A percentile compares a stretch with the other conserved stretches of the same genome.
These are phyloP conservation scores for Heliconius melpomene DNA, from an alignment of 1,140 invertebrate genomes.

Conservation along the genomic window DNA sequence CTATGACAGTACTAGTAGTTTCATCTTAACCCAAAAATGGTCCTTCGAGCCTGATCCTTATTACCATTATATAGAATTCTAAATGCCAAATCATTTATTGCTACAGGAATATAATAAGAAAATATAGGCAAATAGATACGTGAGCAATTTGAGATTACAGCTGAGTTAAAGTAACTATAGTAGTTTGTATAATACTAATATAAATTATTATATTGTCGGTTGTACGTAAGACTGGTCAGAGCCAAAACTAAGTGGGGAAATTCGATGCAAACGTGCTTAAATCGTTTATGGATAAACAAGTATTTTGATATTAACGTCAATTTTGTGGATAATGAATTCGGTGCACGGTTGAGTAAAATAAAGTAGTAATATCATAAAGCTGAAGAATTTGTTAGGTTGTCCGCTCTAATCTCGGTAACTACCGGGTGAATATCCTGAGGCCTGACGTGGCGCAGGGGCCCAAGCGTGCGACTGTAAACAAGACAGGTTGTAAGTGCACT, in stretches of 20 bases:
- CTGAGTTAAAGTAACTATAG: conserved; percentile 5
- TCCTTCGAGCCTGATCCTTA: background rate
- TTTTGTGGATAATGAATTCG: too few species aligned
- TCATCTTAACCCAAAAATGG: background rate
- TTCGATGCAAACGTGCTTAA: background rate
- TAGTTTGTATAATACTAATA: conserved; percentile 2
- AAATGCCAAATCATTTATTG: background rate
- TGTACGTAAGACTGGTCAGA: background rate
- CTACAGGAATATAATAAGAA: conserved; percentile 29
- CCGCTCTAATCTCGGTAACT: too few species aligned
- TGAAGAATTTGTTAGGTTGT: too few species aligned
- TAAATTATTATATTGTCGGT: background rate
- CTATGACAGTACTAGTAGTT: conserved; percentile 35
- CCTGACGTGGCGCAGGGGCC: too few species aligned
- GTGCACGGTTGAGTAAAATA: too few species aligned
- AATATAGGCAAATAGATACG: conserved; percentile 48
- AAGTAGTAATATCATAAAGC: too few species aligned
- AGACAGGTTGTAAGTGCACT: too few species aligned
- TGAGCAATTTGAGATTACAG: conserved; percentile 45
- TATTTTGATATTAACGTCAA: too few species aligned
- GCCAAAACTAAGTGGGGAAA: background rate
- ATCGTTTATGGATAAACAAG: background rate
- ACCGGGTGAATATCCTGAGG: too few species aligned
- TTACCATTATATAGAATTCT: background rate
- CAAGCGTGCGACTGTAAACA: too few species aligned